These are phyloP conservation scores for Scaptomyza caliginosa DNA, from an alignment of 2,888 invertebrate species.

Conservation along the genomic window DNA sequence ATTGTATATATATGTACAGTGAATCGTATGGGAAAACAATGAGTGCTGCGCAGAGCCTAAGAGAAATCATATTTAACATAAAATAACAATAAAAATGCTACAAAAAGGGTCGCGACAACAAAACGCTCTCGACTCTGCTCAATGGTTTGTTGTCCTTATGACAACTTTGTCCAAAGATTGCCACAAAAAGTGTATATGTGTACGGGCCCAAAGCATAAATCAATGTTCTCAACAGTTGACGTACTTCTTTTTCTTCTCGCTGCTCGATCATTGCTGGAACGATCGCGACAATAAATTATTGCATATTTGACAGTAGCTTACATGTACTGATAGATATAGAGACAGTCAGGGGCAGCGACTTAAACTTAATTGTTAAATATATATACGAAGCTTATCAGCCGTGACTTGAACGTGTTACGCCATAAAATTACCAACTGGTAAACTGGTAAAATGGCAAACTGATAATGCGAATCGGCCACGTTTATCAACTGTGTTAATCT, in stretches of 20 bases:
- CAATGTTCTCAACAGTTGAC: conserved; percentile 64
- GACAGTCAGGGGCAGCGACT: background rate
- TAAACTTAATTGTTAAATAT: conserved; percentile 36
- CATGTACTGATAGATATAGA: conserved; percentile 20
- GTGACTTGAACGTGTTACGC: conserved; percentile 69
- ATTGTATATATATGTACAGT: background rate
- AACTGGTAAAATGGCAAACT: background rate
- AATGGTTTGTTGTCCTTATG: conserved; percentile 64
- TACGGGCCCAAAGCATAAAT: conserved; percentile 64
- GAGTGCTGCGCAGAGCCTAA: conserved; percentile 11
- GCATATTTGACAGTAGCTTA: conserved; percentile 69
- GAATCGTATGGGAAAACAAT: conserved; percentile 24
- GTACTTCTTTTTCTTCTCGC: conserved; percentile 48
- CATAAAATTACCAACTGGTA: conserved; percentile 68
- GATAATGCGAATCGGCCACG: conserved; percentile 31
- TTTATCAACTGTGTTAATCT: conserved; percentile 82
- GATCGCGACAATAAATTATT: conserved; percentile 74
- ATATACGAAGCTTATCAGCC: conserved; percentile 53
- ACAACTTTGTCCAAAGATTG: conserved; percentile 66
- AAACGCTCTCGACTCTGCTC: conserved; percentile 3
- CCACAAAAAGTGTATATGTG: conserved; percentile 63
- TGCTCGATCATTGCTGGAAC: conserved; percentile 47
- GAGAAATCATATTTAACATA: conserved; percentile 57
- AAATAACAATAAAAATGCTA: conserved; percentile 72
- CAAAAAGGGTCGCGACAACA: conserved; percentile 57